Evolutionary conservation across 2,888 invertebrate genomes (phyloP).

Genomic region (Drosophila atripex): DNA sequence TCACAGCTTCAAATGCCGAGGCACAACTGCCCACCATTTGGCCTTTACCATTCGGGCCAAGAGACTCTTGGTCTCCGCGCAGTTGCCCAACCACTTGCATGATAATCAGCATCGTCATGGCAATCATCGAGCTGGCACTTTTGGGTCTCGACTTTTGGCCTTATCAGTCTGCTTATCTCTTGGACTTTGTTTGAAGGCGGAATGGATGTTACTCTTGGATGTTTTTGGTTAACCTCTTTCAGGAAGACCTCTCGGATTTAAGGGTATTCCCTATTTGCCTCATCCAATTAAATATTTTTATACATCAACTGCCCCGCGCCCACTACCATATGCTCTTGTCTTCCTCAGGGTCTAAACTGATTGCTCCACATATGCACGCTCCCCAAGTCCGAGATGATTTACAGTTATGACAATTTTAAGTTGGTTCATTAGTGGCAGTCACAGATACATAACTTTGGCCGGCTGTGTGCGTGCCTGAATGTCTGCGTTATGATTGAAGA

Average conservation of each 20-base stretch:
- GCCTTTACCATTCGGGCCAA: constrained; percentile 54
- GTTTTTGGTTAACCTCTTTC: background rate
- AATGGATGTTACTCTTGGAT: background rate
- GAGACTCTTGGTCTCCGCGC: constrained; percentile 9
- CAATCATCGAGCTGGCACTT: constrained; percentile 1
- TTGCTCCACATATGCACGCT: constrained; percentile 70
- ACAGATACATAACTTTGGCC: constrained; percentile 37
- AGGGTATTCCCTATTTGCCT: background rate
- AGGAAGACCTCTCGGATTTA: background rate
- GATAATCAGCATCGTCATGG: constrained; percentile 15
- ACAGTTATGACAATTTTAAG: constrained; percentile 80
- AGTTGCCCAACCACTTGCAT: constrained; percentile 31
- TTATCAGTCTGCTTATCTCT: constrained; percentile 10
- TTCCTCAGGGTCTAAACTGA: constrained; percentile 31
- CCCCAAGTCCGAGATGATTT: constrained; percentile 73
- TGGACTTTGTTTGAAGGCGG: background rate
- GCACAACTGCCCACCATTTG: constrained; percentile 56
- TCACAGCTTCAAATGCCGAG: constrained; percentile 21
- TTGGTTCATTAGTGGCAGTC: constrained; percentile 73
- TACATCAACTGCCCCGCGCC: constrained; percentile 7
- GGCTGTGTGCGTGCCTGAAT: constrained; percentile 26
- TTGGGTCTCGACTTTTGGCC: constrained; percentile 12
- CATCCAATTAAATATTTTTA: background rate
- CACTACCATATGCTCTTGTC: constrained; percentile 9
- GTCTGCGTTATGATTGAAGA: constrained; percentile 75